Evolutionary conservation across 2,113 vertebrate genomes (phyloP).

Genomic region (Paramisgurnus dabryanus): DNA sequence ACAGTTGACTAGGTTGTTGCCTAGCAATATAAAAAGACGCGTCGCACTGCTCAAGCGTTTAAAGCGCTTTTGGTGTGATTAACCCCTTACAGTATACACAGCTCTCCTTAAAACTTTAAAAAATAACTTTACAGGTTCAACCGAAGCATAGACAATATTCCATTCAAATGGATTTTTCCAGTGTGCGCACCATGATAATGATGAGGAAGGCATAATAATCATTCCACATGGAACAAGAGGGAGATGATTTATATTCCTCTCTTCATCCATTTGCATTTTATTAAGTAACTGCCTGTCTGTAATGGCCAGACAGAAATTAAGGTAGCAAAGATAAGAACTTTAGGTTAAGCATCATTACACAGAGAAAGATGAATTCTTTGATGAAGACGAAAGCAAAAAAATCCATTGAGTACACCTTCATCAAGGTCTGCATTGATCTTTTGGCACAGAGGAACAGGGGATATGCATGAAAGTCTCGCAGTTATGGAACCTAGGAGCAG

Average conservation of each 20-base stretch:
- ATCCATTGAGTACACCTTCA: constrained; percentile 79
- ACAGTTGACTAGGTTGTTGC: too few relatives aligned
- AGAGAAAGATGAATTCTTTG: constrained; percentile 80
- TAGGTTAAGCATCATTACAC: constrained; percentile 81
- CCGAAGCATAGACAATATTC: constrained; percentile 44
- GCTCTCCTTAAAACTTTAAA: background rate
- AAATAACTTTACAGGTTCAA: constrained; percentile 20
- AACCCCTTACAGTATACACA: too few relatives aligned
- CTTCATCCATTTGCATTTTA: constrained; percentile 85
- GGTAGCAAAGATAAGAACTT: constrained; percentile 80
- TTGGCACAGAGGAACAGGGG: constrained; percentile 53
- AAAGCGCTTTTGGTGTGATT: too few relatives aligned
- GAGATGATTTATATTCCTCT: constrained; percentile 86
- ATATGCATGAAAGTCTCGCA: constrained; percentile 29
- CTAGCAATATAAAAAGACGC: too few relatives aligned
- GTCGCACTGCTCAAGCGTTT: too few relatives aligned
- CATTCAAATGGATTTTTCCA: constrained; percentile 36
- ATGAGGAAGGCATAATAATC: constrained; percentile 75
- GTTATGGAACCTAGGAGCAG: constrained; percentile 10
- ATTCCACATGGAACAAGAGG: constrained; percentile 64
- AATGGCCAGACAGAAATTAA: constrained; percentile 86
- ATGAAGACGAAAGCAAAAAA: constrained; percentile 79
- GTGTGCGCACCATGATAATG: constrained; percentile 52
- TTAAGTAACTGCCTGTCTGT: constrained; percentile 88
- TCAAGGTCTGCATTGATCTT: constrained; percentile 80